These are phyloP conservation scores for Camelus bactrianus DNA, from an alignment of 2,113 vertebrate species.

Conservation along the genomic window DNA sequence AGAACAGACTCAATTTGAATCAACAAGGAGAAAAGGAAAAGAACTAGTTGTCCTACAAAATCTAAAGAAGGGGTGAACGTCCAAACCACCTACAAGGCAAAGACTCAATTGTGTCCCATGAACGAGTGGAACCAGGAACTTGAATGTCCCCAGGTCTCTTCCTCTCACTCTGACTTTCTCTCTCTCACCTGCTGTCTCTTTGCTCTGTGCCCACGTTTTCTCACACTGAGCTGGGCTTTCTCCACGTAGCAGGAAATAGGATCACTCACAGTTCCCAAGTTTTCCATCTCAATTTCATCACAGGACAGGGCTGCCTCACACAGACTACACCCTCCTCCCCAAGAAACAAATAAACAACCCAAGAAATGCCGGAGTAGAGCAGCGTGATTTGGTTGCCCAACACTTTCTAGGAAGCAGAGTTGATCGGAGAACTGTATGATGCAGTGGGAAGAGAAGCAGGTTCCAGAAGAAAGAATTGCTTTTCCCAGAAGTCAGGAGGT, in stretches of 20 bases:
- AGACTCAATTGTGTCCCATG: background rate
- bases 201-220: background rate
- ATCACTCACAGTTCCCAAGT: background rate
- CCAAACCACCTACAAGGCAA: background rate
- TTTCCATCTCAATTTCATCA: slow-evolving; percentile 39
- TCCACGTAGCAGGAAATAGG: slow-evolving; percentile 22
- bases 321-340: background rate
- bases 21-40: background rate
- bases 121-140: background rate
- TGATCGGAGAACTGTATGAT: background rate
- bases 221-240: background rate
- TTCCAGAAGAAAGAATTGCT: background rate
- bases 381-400: background rate
- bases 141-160: background rate
- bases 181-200: background rate
- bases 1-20: background rate
- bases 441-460: background rate
- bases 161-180: background rate
- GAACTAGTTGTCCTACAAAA: background rate
- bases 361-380: background rate
- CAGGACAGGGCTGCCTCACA: background rate
- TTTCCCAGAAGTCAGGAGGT: background rate
- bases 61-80: background rate
- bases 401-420: background rate
- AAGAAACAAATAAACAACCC: background rate